Conservation (phyloP, 2,113 vertebrate species). For the Syngnathoides biaculeatus region DNA sequence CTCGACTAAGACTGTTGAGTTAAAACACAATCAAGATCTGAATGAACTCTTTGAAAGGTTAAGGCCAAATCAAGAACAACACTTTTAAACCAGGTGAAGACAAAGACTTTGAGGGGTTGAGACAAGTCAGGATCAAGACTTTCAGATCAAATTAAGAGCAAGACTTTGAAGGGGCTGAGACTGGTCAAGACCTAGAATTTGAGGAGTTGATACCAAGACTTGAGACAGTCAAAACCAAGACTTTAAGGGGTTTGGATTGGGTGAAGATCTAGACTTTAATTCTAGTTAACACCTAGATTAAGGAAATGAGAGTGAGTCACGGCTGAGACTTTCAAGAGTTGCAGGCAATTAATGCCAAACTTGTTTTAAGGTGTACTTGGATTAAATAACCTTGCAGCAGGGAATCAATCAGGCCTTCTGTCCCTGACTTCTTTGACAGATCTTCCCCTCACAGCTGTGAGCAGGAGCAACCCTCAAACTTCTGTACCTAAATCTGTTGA, state of each 20-base stretch:
- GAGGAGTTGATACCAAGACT: neutral
- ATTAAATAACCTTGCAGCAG: slow-evolving; percentile 40
- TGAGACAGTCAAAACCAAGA: neutral
- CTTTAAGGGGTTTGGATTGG: neutral
- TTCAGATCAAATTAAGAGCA: too few relatives aligned
- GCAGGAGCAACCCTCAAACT: slow-evolving; percentile 51
- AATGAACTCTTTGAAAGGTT: too few relatives aligned
- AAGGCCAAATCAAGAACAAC: too few relatives aligned
- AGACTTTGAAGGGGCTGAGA: too few relatives aligned
- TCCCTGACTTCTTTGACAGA: slow-evolving; percentile 68
- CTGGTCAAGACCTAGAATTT: neutral
- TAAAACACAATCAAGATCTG: too few relatives aligned
- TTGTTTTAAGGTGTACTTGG: slow-evolving; percentile 25
- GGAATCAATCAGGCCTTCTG: slow-evolving; percentile 67
- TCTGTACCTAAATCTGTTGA: slow-evolving; percentile 31
- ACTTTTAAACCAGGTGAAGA: too few relatives aligned
- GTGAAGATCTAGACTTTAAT: neutral
- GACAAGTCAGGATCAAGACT: too few relatives aligned
- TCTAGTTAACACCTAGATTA: neutral
- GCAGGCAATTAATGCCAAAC: neutral
- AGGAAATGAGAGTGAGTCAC: neutral
- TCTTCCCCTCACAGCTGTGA: slow-evolving; percentile 77
- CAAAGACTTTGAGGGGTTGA: too few relatives aligned
- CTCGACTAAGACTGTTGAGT: too few relatives aligned
- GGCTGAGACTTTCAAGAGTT: neutral